Conservation (phyloP, 2,113 vertebrate species). For the Rallus limicola region DNA sequence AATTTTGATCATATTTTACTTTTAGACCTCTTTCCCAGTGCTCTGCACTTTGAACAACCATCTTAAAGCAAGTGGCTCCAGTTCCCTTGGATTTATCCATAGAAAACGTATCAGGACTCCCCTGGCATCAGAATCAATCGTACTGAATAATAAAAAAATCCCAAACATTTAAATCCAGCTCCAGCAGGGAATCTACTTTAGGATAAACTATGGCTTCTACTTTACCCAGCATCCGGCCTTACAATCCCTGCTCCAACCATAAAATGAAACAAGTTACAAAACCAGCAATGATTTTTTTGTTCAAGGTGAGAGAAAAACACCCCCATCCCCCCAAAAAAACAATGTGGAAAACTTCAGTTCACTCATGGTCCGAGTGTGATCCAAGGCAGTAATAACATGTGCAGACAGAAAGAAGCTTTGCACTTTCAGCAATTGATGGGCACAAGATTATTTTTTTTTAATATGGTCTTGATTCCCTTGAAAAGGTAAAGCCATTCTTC, state of each 20-base stretch:
- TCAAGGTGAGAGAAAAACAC: too few species aligned
- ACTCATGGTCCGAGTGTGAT: not conserved
- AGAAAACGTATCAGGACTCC: slow-evolving; percentile 33
- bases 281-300: too few species aligned
- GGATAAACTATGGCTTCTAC: slow-evolving; percentile 3
- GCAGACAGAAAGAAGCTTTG: not conserved
- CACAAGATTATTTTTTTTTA: not conserved
- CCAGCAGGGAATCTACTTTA: not conserved
- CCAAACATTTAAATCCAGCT: not conserved
- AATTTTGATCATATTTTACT: slow-evolving; percentile 37
- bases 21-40: not conserved
- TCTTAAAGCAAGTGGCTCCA: slow-evolving; percentile 45
- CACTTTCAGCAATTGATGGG: not conserved
- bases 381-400: not conserved
- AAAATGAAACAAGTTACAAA: not conserved
- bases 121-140: slow-evolving; percentile 28
- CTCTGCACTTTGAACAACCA: slow-evolving; percentile 25
- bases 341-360: not conserved
- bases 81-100: slow-evolving; percentile 40
- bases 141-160: not conserved
- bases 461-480: not conserved
- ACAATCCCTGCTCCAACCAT: not conserved
- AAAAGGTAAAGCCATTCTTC: not conserved
- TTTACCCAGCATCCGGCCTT: not conserved
- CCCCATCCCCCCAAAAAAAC: too few species aligned